A percentile compares a stretch with the other conserved stretches of the same genome.
Evolutionary conservation across 1,140 invertebrate species (phyloP).

Genomic region (Penaeus vannamei): DNA sequence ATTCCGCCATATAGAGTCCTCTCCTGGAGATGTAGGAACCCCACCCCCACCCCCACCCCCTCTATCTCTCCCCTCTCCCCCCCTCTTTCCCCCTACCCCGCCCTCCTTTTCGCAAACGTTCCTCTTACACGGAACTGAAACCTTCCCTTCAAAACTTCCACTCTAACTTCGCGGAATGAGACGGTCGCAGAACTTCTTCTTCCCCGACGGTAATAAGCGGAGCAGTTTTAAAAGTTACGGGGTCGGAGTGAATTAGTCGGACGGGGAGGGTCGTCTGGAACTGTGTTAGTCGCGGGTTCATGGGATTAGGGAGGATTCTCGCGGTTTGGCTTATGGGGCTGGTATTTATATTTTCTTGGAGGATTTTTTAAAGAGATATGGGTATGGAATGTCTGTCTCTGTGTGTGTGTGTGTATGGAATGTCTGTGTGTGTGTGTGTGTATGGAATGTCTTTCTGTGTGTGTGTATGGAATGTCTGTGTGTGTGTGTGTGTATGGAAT

Average conservation of each 20-base stretch:
- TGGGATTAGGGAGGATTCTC: conserved; percentile 47
- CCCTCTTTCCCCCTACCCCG: background rate
- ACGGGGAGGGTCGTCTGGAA: conserved; percentile 47
- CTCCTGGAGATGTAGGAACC: too few species aligned
- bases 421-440: too few species aligned
- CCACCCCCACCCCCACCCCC: background rate
- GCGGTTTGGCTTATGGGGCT: conserved; percentile 33
- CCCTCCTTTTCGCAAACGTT: background rate
- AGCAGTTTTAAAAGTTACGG: conserved; percentile 59
- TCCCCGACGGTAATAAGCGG: conserved; percentile 55
- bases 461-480: background rate
- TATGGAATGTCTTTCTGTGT: too few species aligned
- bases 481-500: too few species aligned
- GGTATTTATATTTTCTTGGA: background rate
- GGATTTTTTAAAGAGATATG: background rate
- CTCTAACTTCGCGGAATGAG: conserved; percentile 56
- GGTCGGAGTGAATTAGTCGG: conserved; percentile 56
- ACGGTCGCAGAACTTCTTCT: conserved; percentile 52
- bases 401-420: background rate
- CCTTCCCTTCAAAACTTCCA: conserved; percentile 34
- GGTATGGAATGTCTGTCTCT: background rate
- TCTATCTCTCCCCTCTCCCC: background rate
- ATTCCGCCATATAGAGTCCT: too few species aligned
- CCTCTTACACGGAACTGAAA: background rate
- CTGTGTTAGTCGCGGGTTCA: conserved; percentile 48